phyloP scores from a whole-genome alignment of 92 coral and sea anemone species.

The Pocillopora meandrina region DNA sequence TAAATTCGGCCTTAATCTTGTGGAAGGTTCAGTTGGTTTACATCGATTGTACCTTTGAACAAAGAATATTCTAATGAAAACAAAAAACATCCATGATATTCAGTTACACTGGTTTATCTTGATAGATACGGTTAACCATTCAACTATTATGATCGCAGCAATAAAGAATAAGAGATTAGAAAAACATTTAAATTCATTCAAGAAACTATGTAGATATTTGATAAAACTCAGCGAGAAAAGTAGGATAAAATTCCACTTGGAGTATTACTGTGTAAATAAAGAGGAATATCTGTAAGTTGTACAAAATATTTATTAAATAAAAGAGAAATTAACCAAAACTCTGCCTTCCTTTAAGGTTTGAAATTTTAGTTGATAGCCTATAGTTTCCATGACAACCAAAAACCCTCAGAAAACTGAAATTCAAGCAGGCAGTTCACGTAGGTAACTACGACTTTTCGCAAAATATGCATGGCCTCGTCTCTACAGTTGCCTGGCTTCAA shows the following conservation, averaged over 20 bases:
- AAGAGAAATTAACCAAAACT: neutral
- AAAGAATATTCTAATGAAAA: no score
- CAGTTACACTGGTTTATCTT: conserved; percentile 7
- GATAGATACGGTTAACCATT: neutral
- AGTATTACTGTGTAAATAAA: neutral
- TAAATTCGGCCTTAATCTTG: no score
- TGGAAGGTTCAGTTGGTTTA: no score
- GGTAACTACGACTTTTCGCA: no score
- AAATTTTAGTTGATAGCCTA: neutral
- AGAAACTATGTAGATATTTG: neutral
- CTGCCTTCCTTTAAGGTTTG: neutral
- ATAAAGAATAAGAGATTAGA: neutral
- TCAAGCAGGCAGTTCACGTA: no score
- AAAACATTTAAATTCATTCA: neutral
- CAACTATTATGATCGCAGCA: neutral
- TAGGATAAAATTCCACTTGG: neutral
- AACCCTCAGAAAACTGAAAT: neutral
- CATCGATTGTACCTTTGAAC: no score
- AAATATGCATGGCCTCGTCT: no score
- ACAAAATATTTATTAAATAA: conserved; percentile 2
- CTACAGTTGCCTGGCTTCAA: no score
- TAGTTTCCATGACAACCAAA: conserved; percentile 43
- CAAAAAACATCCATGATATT: neutral
- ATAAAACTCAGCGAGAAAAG: neutral
- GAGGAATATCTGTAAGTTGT: neutral